Evolutionary conservation across 2,113 vertebrate species (phyloP).

Genomic region (Diadophis punctatus): DNA sequence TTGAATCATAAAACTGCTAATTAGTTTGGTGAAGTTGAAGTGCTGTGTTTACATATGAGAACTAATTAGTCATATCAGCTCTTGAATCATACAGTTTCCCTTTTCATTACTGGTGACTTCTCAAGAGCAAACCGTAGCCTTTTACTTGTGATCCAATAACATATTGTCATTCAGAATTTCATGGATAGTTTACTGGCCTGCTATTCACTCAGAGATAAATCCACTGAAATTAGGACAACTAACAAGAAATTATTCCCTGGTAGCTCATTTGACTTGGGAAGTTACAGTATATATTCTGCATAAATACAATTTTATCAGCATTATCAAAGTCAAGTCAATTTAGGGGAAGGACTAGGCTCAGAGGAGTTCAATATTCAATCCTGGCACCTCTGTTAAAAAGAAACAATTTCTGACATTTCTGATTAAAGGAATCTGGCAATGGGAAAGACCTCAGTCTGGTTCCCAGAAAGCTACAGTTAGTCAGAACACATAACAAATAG

Average conservation of each 20-base stretch:
- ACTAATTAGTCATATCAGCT: constrained; percentile 45
- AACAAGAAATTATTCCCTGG: neutral
- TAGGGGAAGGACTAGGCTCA: neutral
- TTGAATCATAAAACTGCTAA: constrained; percentile 51
- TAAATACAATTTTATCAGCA: neutral
- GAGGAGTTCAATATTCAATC: neutral
- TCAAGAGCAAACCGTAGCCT: constrained; percentile 7
- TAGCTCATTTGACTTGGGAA: neutral
- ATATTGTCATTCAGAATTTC: neutral
- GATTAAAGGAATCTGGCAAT: neutral
- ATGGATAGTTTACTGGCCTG: neutral
- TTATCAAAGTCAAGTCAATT: neutral
- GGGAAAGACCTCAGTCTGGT: neutral
- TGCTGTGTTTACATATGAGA: constrained; percentile 50
- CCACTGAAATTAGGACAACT: neutral
- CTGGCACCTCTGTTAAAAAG: neutral
- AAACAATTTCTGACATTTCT: neutral
- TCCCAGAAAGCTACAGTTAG: neutral
- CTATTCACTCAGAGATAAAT: neutral
- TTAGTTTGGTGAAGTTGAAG: constrained; percentile 59
- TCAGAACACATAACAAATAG: neutral
- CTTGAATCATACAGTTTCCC: constrained; percentile 27
- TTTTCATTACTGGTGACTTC: constrained; percentile 8
- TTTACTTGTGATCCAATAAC: neutral
- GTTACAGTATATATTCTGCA: neutral